Evolutionary conservation across 2,797 vertebrate genomes (phyloP).

Genomic region (Sebastes elongatus): DNA sequence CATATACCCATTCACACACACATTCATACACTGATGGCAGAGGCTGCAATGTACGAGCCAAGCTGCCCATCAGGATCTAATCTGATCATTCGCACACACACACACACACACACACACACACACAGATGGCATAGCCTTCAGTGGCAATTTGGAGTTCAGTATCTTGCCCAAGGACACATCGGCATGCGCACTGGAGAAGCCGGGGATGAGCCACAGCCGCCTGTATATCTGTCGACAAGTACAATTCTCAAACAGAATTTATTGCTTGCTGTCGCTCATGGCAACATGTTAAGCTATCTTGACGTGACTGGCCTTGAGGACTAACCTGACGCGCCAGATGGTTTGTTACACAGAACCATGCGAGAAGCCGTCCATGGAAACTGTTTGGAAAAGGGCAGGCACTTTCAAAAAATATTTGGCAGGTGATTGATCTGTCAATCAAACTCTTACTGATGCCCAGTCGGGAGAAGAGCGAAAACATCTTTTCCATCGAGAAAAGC

Average conservation of each 20-base stretch:
- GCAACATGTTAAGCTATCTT: background rate
- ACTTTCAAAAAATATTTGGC: too few species aligned
- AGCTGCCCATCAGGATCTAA: background rate
- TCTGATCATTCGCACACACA: background rate
- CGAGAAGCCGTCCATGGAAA: too few species aligned
- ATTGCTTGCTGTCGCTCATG: background rate
- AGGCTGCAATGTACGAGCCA: background rate
- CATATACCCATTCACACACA: background rate
- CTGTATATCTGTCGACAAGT: background rate
- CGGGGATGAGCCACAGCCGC: background rate
- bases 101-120: background rate
- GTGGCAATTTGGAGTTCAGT: background rate
- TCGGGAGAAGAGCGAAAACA: too few species aligned
- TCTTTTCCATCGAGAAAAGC: too few species aligned
- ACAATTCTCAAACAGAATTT: background rate
- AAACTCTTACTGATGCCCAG: too few species aligned
- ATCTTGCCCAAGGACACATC: background rate
- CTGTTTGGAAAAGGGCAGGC: too few species aligned
- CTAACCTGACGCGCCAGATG: too few species aligned
- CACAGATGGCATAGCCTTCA: background rate
- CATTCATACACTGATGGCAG: background rate
- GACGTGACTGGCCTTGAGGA: background rate
- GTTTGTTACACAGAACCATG: too few species aligned
- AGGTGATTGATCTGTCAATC: too few species aligned
- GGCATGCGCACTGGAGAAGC: background rate